Evolutionary conservation across 2,888 invertebrate genomes (phyloP).

Genomic region (Frankliniella fusca): DNA sequence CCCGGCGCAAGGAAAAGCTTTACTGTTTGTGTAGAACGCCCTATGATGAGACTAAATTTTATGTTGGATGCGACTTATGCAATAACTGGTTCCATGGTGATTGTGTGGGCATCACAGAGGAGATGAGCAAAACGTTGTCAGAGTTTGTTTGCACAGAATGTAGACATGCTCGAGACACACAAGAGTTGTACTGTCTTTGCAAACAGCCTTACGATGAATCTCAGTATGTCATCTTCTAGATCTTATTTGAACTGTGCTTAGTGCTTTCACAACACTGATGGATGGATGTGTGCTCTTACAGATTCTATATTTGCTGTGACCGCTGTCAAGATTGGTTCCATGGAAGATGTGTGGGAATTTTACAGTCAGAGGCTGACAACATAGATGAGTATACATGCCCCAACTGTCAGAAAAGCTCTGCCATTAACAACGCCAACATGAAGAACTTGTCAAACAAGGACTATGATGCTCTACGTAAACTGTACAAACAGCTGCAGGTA

Average conservation of each 20-base stretch:
- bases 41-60: slow-evolving; percentile 95
- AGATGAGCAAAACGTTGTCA: slow-evolving; percentile 82
- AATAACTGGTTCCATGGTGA: slow-evolving; percentile 98
- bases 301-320: slow-evolving; percentile 99
- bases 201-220: slow-evolving; percentile 95
- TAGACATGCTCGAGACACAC: slow-evolving; percentile 76
- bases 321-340: slow-evolving; percentile 99
- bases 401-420: slow-evolving; percentile 85
- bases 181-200: slow-evolving; percentile 94
- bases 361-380: slow-evolving; percentile 88
- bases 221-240: slow-evolving; percentile 62
- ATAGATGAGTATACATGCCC: slow-evolving; percentile 97
- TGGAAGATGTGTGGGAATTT: slow-evolving; percentile 91
- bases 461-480: slow-evolving; percentile 74
- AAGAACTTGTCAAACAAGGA: slow-evolving; percentile 75
- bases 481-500: slow-evolving; percentile 86
- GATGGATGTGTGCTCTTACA: slow-evolving; percentile 48
- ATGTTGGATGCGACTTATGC: slow-evolving; percentile 95
- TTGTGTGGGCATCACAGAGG: slow-evolving; percentile 90
- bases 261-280: background rate
- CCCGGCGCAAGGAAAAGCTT: slow-evolving; percentile 63
- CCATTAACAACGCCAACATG: slow-evolving; percentile 86
- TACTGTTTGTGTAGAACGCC: slow-evolving; percentile 90
- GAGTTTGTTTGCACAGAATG: slow-evolving; percentile 87
- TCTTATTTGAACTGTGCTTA: background rate